These are phyloP conservation scores for Corvus moneduloides DNA, from an alignment of 2,113 vertebrate genomes.

Conservation along the genomic window DNA sequence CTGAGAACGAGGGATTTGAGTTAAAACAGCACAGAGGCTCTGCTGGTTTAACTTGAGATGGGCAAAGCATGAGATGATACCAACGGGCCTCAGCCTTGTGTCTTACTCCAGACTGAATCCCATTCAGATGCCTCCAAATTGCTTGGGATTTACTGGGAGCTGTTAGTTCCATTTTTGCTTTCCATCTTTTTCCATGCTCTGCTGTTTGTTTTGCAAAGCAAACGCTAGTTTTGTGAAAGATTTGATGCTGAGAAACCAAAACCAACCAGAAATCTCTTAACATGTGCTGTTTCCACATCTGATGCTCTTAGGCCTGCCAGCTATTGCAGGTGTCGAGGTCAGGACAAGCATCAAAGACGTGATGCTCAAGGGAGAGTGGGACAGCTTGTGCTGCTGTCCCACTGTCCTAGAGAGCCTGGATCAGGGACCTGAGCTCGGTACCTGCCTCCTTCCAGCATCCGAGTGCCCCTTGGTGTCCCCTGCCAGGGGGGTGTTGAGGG, in stretches of 20 bases:
- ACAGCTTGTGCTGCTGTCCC: neutral
- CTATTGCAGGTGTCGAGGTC: neutral
- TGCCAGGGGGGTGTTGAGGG: neutral
- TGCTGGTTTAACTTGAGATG: neutral
- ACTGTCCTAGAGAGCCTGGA: neutral
- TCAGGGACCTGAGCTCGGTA: fast-evolving
- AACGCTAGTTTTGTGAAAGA: fast-evolving
- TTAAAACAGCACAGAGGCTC: neutral
- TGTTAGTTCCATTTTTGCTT: neutral
- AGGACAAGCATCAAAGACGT: neutral
- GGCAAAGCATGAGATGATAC: neutral
- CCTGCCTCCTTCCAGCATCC: neutral
- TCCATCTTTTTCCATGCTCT: neutral
- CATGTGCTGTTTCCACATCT: fast-evolving
- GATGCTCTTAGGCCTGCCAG: neutral
- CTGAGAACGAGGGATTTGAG: neutral
- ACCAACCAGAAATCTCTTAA: neutral
- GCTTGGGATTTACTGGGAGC: neutral
- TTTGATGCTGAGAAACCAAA: neutral
- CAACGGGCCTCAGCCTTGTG: neutral
- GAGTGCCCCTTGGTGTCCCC: neutral
- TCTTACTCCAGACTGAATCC: neutral
- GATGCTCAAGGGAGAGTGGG: fast-evolving
- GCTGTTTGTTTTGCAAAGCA: neutral
- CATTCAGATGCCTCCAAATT: neutral